Evolutionary conservation across 2,888 invertebrate species (phyloP).

Genomic region (Tachina lurida): DNA sequence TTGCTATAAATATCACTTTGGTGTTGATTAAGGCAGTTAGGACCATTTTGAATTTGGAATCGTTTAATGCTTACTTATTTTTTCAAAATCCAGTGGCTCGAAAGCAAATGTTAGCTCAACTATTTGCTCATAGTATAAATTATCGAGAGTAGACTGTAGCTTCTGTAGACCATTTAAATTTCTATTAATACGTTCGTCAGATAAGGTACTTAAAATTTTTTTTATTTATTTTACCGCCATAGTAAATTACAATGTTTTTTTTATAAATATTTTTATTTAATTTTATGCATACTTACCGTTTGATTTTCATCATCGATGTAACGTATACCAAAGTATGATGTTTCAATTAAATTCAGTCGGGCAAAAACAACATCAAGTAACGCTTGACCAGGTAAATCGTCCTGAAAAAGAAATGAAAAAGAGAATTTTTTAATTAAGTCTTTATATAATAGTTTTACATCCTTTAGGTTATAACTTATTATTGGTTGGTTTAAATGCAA

Average conservation of each 20-base stretch:
- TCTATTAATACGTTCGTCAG: too few species aligned
- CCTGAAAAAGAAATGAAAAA: slow-evolving; percentile 86
- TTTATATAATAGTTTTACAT: not conserved
- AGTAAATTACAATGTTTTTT: not conserved
- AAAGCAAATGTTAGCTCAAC: too few species aligned
- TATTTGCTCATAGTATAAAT: too few species aligned
- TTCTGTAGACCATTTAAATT: too few species aligned
- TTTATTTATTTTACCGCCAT: not conserved
- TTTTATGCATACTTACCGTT: slow-evolving; percentile 87
- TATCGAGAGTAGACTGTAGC: too few species aligned
- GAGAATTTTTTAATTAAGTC: slow-evolving; percentile 14
- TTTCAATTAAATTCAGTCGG: slow-evolving; percentile 96
- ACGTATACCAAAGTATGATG: slow-evolving; percentile 97
- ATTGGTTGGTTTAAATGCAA: not conserved
- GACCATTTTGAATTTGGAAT: too few species aligned
- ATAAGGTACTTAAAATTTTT: too few species aligned
- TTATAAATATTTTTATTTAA: slow-evolving; percentile 12
- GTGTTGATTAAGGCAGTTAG: too few species aligned
- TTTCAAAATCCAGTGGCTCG: too few species aligned
- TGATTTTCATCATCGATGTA: slow-evolving; percentile 96
- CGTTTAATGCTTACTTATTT: too few species aligned
- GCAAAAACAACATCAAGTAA: slow-evolving; percentile 95
- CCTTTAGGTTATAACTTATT: not conserved
- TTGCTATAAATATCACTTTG: too few species aligned
- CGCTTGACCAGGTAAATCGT: slow-evolving; percentile 94